These are phyloP conservation scores for Meteorus cinctellus DNA, from an alignment of 2,888 invertebrate species.

Conservation along the genomic window DNA sequence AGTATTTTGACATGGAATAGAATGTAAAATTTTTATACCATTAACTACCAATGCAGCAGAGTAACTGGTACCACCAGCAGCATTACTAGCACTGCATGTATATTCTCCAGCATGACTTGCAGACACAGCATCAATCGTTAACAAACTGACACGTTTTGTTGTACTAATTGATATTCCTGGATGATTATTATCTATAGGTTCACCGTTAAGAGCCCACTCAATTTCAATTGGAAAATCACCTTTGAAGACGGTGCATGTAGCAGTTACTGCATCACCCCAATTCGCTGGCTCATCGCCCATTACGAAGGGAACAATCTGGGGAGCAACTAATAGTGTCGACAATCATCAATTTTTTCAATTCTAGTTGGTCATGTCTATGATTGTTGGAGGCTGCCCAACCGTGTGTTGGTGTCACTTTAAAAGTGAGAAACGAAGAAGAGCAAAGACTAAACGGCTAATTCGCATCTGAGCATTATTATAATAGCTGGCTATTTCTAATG, in stretches of 20 bases:
- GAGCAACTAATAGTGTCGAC: slow-evolving; percentile 77
- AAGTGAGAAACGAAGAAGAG: no score
- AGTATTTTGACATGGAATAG: not conserved
- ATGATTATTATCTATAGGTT: slow-evolving; percentile 68
- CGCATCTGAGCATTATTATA: no score
- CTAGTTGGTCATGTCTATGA: not conserved
- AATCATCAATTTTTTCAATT: not conserved
- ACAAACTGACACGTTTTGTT: slow-evolving; percentile 71
- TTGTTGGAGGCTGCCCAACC: no score
- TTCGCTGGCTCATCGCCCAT: slow-evolving; percentile 82
- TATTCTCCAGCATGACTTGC: slow-evolving; percentile 74
- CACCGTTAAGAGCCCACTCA: slow-evolving; percentile 82
- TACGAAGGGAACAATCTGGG: slow-evolving; percentile 82
- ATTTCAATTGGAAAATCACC: slow-evolving; percentile 84
- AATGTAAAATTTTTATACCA: slow-evolving; percentile 44
- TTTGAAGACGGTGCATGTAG: slow-evolving; percentile 77
- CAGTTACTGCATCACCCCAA: slow-evolving; percentile 78
- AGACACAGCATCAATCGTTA: slow-evolving; percentile 73
- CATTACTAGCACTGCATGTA: slow-evolving; percentile 79
- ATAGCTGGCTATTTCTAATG: no score
- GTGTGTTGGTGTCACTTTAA: no score
- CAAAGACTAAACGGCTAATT: no score
- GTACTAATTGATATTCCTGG: slow-evolving; percentile 59
- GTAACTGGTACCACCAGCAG: slow-evolving; percentile 79
- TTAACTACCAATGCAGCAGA: slow-evolving; percentile 78